A percentile compares a stretch with the other conserved stretches of the same genome.
phyloP scores from a whole-genome alignment of 2,888 invertebrate genomes.

The Thelaira solivaga region DNA sequence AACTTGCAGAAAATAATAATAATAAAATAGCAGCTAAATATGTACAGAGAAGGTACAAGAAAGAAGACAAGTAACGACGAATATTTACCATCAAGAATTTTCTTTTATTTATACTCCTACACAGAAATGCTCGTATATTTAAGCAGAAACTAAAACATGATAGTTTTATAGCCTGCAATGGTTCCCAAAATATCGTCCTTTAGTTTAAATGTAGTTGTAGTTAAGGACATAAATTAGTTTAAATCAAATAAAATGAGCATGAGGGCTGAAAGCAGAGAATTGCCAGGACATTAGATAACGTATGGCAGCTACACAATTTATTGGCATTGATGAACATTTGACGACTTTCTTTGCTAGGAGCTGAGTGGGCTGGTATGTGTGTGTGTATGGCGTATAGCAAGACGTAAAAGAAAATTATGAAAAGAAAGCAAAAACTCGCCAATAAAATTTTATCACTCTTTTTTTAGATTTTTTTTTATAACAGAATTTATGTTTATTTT shows the following conservation, averaged over 20 bases:
- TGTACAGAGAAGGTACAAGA: slow-evolving; percentile 8
- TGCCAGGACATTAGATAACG: slow-evolving; percentile 67
- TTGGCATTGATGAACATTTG: slow-evolving; percentile 67
- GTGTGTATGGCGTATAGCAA: background rate
- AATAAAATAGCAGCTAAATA: slow-evolving; percentile 48
- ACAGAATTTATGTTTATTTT: slow-evolving; percentile 45
- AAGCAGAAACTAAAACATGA: slow-evolving; percentile 54
- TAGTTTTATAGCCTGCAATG: slow-evolving; percentile 59
- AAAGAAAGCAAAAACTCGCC: slow-evolving; percentile 2
- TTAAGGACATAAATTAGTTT: slow-evolving; percentile 65
- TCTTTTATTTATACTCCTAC: slow-evolving; percentile 40
- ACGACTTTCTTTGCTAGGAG: slow-evolving; percentile 57
- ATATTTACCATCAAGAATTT: slow-evolving; percentile 41
- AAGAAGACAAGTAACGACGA: slow-evolving; percentile 41
- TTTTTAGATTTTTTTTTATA: background rate
- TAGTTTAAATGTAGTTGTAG: slow-evolving; percentile 49
- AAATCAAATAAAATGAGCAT: slow-evolving; percentile 67
- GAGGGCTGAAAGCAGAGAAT: slow-evolving; percentile 63
- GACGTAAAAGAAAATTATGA: background rate
- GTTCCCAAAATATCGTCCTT: slow-evolving; percentile 27
- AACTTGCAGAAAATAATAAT: slow-evolving; percentile 44
- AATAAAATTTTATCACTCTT: slow-evolving; percentile 45
- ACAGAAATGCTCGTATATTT: background rate
- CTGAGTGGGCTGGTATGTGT: background rate
- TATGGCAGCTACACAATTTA: slow-evolving; percentile 64